phyloP scores from a whole-genome alignment of 2,888 invertebrate species.

The Ochlodes sylvanus region DNA sequence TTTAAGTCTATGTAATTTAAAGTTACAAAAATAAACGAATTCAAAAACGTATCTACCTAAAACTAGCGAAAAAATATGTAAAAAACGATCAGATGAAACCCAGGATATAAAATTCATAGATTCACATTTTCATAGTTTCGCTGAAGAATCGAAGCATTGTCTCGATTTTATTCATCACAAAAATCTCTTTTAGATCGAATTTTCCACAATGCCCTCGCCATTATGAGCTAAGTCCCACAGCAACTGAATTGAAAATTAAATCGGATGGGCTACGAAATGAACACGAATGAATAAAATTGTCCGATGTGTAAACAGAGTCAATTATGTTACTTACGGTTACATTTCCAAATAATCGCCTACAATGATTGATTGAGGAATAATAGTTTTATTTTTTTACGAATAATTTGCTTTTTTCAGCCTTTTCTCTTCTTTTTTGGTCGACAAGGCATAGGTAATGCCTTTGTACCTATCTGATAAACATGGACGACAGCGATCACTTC shows the following conservation, averaged over 20 bases:
- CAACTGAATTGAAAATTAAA: slow-evolving; percentile 37
- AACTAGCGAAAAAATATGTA: no score
- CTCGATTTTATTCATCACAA: slow-evolving; percentile 18
- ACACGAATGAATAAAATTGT: slow-evolving; percentile 33
- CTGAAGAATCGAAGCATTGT: slow-evolving; percentile 10
- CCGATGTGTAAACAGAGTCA: slow-evolving; percentile 35
- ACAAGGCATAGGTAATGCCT: no score
- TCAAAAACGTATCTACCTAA: no score
- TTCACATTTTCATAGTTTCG: not conserved
- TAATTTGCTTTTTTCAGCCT: no score
- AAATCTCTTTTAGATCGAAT: slow-evolving; percentile 27
- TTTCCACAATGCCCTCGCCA: slow-evolving; percentile 31
- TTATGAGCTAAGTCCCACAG: slow-evolving; percentile 24
- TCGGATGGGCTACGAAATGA: slow-evolving; percentile 38
- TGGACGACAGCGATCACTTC: no score
- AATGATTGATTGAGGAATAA: not conserved
- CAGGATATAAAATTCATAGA: not conserved
- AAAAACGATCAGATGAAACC: not conserved
- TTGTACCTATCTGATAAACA: no score
- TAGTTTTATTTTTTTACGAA: no score
- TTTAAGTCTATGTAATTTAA: no score
- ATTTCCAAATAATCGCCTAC: not conserved
- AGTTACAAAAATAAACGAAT: no score
- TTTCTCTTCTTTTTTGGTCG: no score
- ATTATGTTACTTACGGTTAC: slow-evolving; percentile 3